Conservation (phyloP, 1,140 invertebrate species). For the Drosophila kanapiae region DNA sequence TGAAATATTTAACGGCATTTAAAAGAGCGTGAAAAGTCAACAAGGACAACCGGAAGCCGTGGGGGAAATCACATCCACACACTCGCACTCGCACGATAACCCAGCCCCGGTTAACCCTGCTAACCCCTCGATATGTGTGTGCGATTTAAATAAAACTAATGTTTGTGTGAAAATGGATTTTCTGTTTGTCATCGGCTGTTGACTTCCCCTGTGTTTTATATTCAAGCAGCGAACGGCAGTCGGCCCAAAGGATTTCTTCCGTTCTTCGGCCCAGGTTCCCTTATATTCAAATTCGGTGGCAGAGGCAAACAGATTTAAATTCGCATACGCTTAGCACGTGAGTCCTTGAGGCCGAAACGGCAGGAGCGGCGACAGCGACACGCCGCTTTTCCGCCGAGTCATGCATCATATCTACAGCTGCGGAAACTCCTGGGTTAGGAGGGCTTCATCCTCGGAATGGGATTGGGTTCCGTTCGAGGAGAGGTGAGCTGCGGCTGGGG, state of each 20-base stretch:
- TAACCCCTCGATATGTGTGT: constrained; percentile 50
- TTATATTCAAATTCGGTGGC: constrained; percentile 70
- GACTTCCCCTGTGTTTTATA: constrained; percentile 73
- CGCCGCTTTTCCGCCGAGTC: constrained; percentile 74
- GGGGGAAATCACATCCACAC: constrained; percentile 36
- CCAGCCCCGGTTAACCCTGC: constrained; percentile 53
- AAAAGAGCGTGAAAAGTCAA: constrained; percentile 85
- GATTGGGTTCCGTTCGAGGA: constrained; percentile 8
- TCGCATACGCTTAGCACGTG: constrained; percentile 77
- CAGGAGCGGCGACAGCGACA: constrained; percentile 48
- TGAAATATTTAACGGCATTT: constrained; percentile 71
- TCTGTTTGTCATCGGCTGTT: constrained; percentile 77
- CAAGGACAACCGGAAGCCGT: constrained; percentile 48
- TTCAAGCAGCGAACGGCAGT: constrained; percentile 70
- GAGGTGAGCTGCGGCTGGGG: constrained; percentile 31
- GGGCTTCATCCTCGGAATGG: constrained; percentile 31
- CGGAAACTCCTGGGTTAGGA: constrained; percentile 48
- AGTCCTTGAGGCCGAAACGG: constrained; percentile 52
- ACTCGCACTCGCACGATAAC: constrained; percentile 32
- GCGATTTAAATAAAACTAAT: constrained; percentile 82
- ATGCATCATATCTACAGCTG: constrained; percentile 75
- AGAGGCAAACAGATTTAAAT: constrained; percentile 71
- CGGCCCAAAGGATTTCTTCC: constrained; percentile 62
- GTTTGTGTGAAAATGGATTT: constrained; percentile 83
- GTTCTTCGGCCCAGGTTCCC: constrained; percentile 24